Conservation (phyloP, 1,140 invertebrate genomes). For the Helicoverpa zea region DNA sequence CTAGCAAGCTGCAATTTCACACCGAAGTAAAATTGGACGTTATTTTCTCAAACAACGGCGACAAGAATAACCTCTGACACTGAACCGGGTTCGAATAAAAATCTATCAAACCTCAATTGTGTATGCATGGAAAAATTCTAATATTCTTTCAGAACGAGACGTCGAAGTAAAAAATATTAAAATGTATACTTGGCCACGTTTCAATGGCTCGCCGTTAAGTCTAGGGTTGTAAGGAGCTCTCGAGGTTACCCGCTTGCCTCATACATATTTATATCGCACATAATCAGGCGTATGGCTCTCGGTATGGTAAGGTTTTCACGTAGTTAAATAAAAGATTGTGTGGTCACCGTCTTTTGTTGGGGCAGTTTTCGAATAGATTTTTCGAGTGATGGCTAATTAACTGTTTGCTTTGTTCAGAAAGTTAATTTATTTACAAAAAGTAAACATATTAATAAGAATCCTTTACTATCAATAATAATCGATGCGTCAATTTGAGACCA, state of each 20-base stretch:
- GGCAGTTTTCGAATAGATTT: neutral
- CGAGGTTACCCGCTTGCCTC: no score
- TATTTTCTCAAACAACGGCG: neutral
- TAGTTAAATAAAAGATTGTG: neutral
- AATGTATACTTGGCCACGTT: conserved; percentile 24
- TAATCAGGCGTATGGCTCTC: neutral
- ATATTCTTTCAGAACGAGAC: conserved; percentile 3
- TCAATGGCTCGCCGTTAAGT: neutral
- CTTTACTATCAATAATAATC: no score
- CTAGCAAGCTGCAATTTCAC: no score
- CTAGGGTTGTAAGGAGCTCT: conserved; percentile 6
- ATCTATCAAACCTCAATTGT: conserved; percentile 34
- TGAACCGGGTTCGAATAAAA: conserved; percentile 7
- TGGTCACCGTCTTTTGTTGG: neutral
- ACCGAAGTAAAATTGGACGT: neutral
- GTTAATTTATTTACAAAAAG: no score
- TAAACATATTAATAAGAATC: no score
- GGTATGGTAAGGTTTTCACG: neutral
- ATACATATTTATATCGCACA: neutral
- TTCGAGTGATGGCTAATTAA: neutral
- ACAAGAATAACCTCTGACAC: neutral
- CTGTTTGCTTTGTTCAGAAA: no score
- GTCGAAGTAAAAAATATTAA: conserved; percentile 31
- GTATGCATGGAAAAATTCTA: conserved; percentile 51
- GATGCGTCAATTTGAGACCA: no score